Evolutionary conservation across 2,888 invertebrate genomes (phyloP), one percentile per base, ranked within the genome.

Genomic region (Epiblema foenella): DNA sequence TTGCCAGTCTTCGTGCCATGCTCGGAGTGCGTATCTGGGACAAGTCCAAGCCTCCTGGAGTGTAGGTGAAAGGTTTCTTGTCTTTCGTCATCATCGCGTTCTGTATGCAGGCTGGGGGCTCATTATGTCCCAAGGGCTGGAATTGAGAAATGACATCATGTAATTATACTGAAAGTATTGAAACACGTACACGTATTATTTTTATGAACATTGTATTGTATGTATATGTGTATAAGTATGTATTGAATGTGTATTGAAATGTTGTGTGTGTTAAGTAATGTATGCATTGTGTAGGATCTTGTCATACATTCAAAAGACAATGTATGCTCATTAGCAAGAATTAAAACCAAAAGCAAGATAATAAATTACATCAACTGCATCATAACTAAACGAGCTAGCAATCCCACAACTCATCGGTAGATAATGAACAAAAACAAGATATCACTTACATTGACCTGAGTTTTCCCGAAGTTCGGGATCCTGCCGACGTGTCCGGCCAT

Each of bases 41-140:
- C 65, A 98, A 93, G 88, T 98, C 98, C 72, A 98, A 94, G 75
- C 98, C 98, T 18, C 98, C 98, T 1, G 98, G 98, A 18, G 98
- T 98, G 88, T 98, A 98, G n/a, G 98, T 98, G 87, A 98, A 98
- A 12, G 98, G 98, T 84, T 98, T 98, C 89, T 98, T 98, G 89
- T 98, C 98, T 90, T 98, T 98, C 81, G 97, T 97, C 96, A 98
- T 96, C 97, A 98, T 98, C 42, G 98, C 98, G 88, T 98, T 97
- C 86, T 98, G 98, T 70, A 98, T 97, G 79, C 98, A 97, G 75
- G 97, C 96, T 74, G 98, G 98, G 56, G 98, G 97, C 84, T 97
- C 97, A 62, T 87, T 78, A 73, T 74, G 78, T 11, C 91, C 91
- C 89, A 91, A 90, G 70, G 90, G 90, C 93, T 94, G 92, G 69